These are phyloP conservation scores for Embidobia sp. DNA, from an alignment of 2,888 invertebrate species.

Conservation along the genomic window DNA sequence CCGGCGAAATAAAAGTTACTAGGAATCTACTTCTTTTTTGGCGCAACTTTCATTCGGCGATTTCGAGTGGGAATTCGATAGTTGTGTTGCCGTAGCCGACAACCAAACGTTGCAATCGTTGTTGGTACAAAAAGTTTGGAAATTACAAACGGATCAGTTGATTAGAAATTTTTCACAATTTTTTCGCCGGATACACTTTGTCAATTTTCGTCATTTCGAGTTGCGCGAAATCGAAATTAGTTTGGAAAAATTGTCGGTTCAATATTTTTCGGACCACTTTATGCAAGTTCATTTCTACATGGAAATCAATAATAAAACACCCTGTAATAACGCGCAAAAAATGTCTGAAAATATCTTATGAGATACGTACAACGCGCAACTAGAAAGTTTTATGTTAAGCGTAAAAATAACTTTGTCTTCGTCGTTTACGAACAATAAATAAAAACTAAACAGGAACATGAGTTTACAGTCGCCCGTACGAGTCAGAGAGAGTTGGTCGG, in stretches of 20 bases:
- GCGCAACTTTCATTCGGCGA: too few species aligned
- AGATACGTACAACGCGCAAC: slow-evolving; percentile 49
- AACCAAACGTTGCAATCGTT: too few species aligned
- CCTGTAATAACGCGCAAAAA: slow-evolving; percentile 37
- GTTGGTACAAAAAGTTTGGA: too few species aligned
- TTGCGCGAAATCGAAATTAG: too few species aligned
- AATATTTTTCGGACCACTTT: too few species aligned
- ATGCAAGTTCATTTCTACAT: slow-evolving; percentile 29
- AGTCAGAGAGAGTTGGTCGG: slow-evolving; percentile 55
- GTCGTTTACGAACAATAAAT: slow-evolving; percentile 63
- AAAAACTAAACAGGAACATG: slow-evolving; percentile 57
- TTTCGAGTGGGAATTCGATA: too few species aligned
- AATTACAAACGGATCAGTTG: too few species aligned
- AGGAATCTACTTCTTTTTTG: not conserved
- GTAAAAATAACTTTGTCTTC: slow-evolving; percentile 62
- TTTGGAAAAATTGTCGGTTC: too few species aligned
- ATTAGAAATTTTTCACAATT: too few species aligned
- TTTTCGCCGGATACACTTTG: too few species aligned
- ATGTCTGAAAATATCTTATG: slow-evolving; percentile 49
- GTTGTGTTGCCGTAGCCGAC: too few species aligned
- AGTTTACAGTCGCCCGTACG: slow-evolving; percentile 53
- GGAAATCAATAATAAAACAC: slow-evolving; percentile 48
- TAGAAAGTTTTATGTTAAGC: slow-evolving; percentile 60
- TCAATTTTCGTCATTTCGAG: too few species aligned
- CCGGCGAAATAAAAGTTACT: slow-evolving; percentile 22